Base-by-base conservation (phyloP, 2,797 vertebrate genomes). In the Poeciliopsis paucimaculata region DNA sequence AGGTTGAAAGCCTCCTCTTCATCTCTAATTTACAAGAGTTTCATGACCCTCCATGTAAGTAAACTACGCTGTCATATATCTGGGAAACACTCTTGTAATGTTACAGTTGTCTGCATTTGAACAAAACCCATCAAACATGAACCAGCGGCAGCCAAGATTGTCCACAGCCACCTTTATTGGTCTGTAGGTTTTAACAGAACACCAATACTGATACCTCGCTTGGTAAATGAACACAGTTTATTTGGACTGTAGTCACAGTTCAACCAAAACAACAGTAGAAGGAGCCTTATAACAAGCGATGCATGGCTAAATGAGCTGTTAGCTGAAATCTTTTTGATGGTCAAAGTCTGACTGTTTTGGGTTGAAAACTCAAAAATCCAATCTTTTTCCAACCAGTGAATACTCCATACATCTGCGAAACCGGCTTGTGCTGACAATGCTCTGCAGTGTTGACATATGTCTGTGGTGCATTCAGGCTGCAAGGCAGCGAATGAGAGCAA, bases 1-100 rank as follows among this genome's bases (percentile, higher is more conserved):
- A 85, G 72, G 45, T 83, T 46, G 79, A 75, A 85, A 77, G 72
- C 39, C 10, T 51, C 73, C 41, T 64, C 26, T 80, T 79, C 79
- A 80, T 55, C 46, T 34, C 18, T 9, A 9, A 79, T 26, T 76
- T 18, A 68, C 4, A 75, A 13, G 43, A 43, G 73, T 36, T 79
- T 62, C 36, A 46, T 45, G 15, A n/a, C 75, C 6, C 71, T 57
- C 45, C 9, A 51, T 36, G 62, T 64, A 76, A 70, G 73, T 20
- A 64, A 46, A 72, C 20, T 18, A 9, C 41, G 15, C 57, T 16
- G 16, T 51, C 3, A 66, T 78, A 46, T 45, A 75, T 55, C 39
- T 75, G n/a, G 18, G 10, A 79, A 26, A 75, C 46, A 9, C 12
- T 36, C 39, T 15, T 26, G 13, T 45, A 45, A 45, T 23, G 3